These are phyloP conservation scores for Peribatodes rhomboidaria DNA, from an alignment of 2,888 invertebrate genomes.

Conservation along the genomic window DNA sequence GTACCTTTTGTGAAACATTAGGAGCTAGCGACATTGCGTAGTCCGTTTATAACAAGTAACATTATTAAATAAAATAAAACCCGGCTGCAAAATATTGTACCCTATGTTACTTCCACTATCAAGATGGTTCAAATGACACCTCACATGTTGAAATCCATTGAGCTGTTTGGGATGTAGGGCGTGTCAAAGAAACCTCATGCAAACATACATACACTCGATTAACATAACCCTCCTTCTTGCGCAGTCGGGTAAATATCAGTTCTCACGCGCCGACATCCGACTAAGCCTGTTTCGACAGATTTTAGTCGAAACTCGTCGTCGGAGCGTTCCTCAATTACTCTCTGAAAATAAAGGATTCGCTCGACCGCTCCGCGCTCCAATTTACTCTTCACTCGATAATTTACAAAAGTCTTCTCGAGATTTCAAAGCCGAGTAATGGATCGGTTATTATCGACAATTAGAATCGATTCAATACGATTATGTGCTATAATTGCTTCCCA, in stretches of 20 bases:
- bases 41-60: no score
- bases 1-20: no score
- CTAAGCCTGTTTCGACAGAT: conserved; percentile 8
- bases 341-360: conserved; percentile 6
- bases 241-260: no score
- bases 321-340: background rate
- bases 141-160: no score
- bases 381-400: conserved; percentile 8
- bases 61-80: no score
- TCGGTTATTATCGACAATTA: conserved; percentile 23
- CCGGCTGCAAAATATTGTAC: no score
- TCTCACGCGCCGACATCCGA: background rate
- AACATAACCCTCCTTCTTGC: background rate
- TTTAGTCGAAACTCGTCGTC: background rate
- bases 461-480: conserved; percentile 25
- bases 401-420: conserved; percentile 10
- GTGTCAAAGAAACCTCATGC: no score
- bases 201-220: no score
- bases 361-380: conserved; percentile 1
- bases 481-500: conserved; percentile 16
- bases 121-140: no score
- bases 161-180: no score
- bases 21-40: no score
- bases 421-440: conserved; percentile 15
- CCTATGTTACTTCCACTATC: no score